Evolutionary conservation across 2,113 vertebrate genomes (phyloP), one percentile per base, ranked within the genome.

Genomic region (Eublepharis macularius): DNA sequence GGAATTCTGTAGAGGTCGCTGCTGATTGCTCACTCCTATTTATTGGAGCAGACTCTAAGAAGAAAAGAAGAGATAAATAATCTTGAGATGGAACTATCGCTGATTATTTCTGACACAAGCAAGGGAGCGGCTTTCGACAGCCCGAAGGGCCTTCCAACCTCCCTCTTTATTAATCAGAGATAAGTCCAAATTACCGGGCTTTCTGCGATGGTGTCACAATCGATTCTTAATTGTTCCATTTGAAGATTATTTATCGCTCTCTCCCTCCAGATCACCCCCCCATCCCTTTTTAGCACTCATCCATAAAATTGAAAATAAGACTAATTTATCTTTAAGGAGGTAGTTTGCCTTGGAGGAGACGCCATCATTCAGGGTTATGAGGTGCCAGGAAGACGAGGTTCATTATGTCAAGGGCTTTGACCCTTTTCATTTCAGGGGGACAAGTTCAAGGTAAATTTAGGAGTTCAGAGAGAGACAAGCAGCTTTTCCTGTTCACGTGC

Each of bases 21-120:
- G 65, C 77, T 86, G 75, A 73, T 91, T 54, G 32, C 81, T 87
- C 79, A 57, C 87, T 91, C 63, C 72, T 84, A 89, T 92, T 93
- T 94, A 89, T 81, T 60, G 65, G 85, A 90, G 87, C 75, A 87
- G 84, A 72, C 86, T 88, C 91, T 90, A 80, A 79, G 91, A 89
- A 88, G 80, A 92, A 92, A 92, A 93, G 90, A 92, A 87, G 87
- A 89, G 88, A 94, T 91, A 92, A 93, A 92, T 90, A 92, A 92
- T 93, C 88, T 87, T 78, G 87, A 80, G 90, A 89, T 79, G 81
- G 84, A 93, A 90, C 87, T 92, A 93, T 79, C 47, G 85, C 76
- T 87, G 87, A 93, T 92, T 86, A 83, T 79, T 89, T 86, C 90
- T 88, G 94, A 93, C 92, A 92, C 57, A 91, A 93, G 83, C 87